A percentile compares a stretch with the other conserved stretches of the same genome.
Evolutionary conservation across 2,113 vertebrate species (phyloP).

Genomic region (Corydoras sp.): DNA sequence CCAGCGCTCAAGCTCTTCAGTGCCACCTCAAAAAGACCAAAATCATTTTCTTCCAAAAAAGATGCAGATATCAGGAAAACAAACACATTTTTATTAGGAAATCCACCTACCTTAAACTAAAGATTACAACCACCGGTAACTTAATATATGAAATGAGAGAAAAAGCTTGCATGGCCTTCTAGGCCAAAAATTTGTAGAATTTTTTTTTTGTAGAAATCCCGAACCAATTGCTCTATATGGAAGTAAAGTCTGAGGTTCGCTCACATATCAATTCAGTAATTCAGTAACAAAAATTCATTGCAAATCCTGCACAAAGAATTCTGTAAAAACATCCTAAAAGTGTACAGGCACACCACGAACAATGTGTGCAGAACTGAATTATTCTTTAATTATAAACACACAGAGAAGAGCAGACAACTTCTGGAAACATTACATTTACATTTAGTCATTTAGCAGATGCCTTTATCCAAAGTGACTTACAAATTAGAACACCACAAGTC

Average conservation of each 20-base stretch:
- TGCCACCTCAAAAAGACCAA: not conserved
- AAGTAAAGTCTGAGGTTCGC: not conserved
- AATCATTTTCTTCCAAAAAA: not conserved
- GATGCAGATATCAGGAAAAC: not conserved
- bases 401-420: too few species aligned
- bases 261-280: not conserved
- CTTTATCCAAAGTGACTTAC: too few species aligned
- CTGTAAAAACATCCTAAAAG: not conserved
- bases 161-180: too few species aligned
- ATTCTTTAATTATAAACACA: too few species aligned
- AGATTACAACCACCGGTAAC: not conserved
- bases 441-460: too few species aligned
- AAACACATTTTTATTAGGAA: not conserved
- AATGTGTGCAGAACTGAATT: too few species aligned
- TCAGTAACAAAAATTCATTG: not conserved
- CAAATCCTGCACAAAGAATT: not conserved
- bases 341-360: not conserved
- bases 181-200: not conserved
- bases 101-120: too few species aligned
- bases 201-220: too few species aligned
- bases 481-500: too few species aligned
- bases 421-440: too few species aligned
- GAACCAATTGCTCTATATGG: too few species aligned
- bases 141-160: too few species aligned
- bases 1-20: not conserved